Evolutionary conservation across 2,113 vertebrate genomes (phyloP), one percentile per base, ranked within the genome.

Genomic region (Danionella cerebrum): DNA sequence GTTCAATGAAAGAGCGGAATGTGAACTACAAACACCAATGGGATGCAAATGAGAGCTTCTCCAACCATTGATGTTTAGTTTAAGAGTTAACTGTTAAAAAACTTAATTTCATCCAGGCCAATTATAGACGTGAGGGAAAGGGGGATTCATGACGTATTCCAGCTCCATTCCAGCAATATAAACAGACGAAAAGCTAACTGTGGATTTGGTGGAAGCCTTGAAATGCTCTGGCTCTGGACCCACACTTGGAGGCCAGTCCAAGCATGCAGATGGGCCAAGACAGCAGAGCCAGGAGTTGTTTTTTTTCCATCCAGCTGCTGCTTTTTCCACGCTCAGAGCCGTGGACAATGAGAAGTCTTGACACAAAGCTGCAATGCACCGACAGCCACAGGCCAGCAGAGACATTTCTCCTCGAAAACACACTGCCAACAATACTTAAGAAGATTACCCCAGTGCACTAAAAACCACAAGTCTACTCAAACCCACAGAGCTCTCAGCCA

Each of bases 101-200:
- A 81, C 82, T 82, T 78, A 83, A 77, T 78, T 83, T 82, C 86
- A 86, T 86, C 77, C 86, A 79, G 84, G 84, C 62, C 80, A 86
- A 80, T 81, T 80, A 85, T 73, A 81, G 82, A 82, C 81, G 39
- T 42, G 36, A 64, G 52, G 73, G 57, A 76, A 84, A 80, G 78
- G 74, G 72, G 73, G 86, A 78, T 79, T 85, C 87, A 70, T 78
- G 82, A 75, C 70, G 29, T 45, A 5, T 24, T 71, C 44, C 14
- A 9, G 73, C 52, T 80, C 76, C 75, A 72, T 80, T 80, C 75
- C 72, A 57, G 44, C 5, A 25, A 27, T 29, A 51, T 16, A 67
- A 51, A 35, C 39, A 38, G 35, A 74, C 22, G 64, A 71, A 51
- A 29, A 51, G 52, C 18, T 47, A 21, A 63, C 36, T 24, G 42